Evolutionary conservation across 2,113 vertebrate species (phyloP).

Genomic region (Mus pahari): DNA sequence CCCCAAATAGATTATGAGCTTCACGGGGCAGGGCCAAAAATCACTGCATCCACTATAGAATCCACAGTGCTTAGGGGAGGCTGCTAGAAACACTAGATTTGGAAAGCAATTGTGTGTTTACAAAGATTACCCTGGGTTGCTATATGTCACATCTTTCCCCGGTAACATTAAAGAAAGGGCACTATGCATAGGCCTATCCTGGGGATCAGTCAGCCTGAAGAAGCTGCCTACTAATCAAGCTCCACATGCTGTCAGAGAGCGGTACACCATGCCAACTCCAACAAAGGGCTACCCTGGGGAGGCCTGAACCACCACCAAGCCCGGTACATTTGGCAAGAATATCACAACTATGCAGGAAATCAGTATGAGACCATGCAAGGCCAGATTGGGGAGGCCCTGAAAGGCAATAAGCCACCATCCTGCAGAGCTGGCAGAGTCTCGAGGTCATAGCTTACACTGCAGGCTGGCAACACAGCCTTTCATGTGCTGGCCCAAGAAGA

Average conservation of each 20-base stretch:
- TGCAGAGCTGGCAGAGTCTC: not conserved
- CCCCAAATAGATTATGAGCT: not conserved
- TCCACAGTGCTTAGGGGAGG: not conserved
- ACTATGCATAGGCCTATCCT: not conserved
- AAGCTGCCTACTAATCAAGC: not conserved
- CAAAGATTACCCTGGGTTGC: not conserved
- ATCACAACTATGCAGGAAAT: not conserved
- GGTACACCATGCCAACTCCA: not conserved
- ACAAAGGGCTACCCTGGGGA: not conserved
- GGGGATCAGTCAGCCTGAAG: not conserved
- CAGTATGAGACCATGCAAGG: not conserved
- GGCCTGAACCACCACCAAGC: not conserved
- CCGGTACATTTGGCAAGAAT: constrained; percentile 34
- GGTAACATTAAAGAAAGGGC: not conserved
- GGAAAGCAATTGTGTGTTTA: not conserved
- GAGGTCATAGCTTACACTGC: not conserved
- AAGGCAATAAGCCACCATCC: constrained; percentile 37
- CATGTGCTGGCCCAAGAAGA: not conserved
- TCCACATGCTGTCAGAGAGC: not conserved
- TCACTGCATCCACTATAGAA: not conserved
- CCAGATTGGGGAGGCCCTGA: constrained; percentile 58
- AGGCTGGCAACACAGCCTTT: not conserved
- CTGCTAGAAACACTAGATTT: not conserved
- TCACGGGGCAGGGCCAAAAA: not conserved
- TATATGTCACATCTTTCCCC: rapidly evolving